phyloP scores from a whole-genome alignment of 2,113 vertebrate species.

The Eleginops maclovinus region DNA sequence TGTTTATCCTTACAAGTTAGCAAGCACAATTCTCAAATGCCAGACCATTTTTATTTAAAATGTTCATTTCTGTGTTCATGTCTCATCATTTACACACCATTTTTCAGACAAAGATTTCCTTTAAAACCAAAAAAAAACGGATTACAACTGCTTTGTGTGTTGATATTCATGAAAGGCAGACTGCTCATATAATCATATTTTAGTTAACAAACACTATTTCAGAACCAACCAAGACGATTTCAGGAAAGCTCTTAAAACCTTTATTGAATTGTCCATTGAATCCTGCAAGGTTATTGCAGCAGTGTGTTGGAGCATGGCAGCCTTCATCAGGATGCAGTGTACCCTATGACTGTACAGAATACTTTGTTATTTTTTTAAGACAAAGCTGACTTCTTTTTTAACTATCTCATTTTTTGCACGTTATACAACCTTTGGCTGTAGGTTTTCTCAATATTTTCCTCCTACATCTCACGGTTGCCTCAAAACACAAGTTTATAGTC shows the following conservation, averaged over 20 bases:
- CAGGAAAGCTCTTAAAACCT: slow-evolving; percentile 19
- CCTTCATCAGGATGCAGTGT: slow-evolving; percentile 1
- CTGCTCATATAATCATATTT: neutral
- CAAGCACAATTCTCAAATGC: neutral
- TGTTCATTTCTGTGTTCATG: neutral
- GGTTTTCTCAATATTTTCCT: slow-evolving; percentile 5
- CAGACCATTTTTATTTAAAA: neutral
- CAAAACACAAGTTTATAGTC: slow-evolving; percentile 40
- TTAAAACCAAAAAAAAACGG: neutral
- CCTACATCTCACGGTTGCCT: slow-evolving; percentile 20
- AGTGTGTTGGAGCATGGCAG: slow-evolving; percentile 5
- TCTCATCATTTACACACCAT: neutral
- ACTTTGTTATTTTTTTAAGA: slow-evolving; percentile 16
- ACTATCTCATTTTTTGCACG: slow-evolving; percentile 4
- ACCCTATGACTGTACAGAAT: neutral
- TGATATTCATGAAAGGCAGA: neutral
- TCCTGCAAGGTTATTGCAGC: slow-evolving; percentile 26
- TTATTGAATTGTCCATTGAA: slow-evolving; percentile 9
- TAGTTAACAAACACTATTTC: neutral
- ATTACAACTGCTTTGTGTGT: neutral
- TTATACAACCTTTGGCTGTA: slow-evolving; percentile 31
- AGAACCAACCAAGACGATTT: neutral
- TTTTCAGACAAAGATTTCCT: neutral
- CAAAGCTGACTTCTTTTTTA: slow-evolving; percentile 12
- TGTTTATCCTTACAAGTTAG: neutral